phyloP scores from a whole-genome alignment of 2,797 vertebrate genomes.

The Sebastes nivosus region DNA sequence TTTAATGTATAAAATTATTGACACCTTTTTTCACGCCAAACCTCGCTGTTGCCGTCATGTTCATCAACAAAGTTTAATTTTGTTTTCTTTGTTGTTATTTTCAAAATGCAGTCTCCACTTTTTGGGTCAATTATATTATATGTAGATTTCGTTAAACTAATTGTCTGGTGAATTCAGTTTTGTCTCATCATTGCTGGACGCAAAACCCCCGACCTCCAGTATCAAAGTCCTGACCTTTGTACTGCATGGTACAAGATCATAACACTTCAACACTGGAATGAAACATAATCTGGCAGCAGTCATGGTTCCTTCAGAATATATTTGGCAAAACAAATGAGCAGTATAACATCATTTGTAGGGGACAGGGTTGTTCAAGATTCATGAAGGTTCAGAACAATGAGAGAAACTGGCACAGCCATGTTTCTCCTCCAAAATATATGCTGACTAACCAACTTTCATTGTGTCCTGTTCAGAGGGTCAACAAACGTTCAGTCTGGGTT shows the following conservation, averaged over 20 bases:
- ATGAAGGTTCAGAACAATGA: background rate
- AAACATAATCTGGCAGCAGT: background rate
- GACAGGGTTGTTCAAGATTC: background rate
- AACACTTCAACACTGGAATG: background rate
- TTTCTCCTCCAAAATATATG: background rate
- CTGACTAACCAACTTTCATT: slow-evolving; percentile 14
- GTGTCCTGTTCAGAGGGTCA: slow-evolving; percentile 12
- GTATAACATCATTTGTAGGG: background rate
- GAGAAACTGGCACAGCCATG: background rate
- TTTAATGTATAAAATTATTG: background rate
- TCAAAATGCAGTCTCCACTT: background rate
- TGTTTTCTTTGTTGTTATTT: background rate
- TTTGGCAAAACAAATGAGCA: too few species aligned
- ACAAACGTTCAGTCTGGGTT: slow-evolving; percentile 35
- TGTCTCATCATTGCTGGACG: too few species aligned
- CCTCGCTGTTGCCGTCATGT: too few species aligned
- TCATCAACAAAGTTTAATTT: too few species aligned
- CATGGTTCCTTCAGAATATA: background rate
- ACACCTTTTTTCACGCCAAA: background rate
- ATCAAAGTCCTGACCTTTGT: background rate
- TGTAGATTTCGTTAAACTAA: background rate
- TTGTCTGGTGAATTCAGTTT: background rate
- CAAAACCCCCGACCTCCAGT: too few species aligned
- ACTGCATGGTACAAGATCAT: background rate
- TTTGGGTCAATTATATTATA: background rate